Percentiles rank a stretch among this genome's conserved stretches.
These are phyloP conservation scores for Papilio xuthus DNA, from an alignment of 1,140 invertebrate species.

Conservation along the genomic window DNA sequence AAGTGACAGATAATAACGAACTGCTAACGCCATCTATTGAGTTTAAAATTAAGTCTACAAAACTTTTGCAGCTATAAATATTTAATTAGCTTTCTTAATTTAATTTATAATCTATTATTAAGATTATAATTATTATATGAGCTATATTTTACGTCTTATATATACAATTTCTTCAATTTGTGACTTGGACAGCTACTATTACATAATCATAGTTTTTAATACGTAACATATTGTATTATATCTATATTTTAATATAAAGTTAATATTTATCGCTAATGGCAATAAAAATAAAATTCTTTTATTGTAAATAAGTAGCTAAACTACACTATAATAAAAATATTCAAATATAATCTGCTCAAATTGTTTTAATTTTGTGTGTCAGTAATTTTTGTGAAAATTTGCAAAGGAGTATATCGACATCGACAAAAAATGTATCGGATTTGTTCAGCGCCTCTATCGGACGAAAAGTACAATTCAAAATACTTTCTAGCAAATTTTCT, in stretches of 20 bases:
- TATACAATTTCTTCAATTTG: slow-evolving; percentile 6
- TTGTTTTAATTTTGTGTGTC: too few relatives aligned
- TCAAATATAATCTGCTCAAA: too few relatives aligned
- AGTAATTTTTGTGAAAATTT: too few relatives aligned
- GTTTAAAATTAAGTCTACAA: not conserved
- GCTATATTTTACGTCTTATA: not conserved
- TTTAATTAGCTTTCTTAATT: not conserved
- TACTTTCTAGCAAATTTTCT: too few relatives aligned
- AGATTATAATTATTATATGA: not conserved
- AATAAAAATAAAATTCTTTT: not conserved
- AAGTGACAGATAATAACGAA: not conserved
- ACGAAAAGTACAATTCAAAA: too few relatives aligned
- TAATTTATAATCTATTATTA: not conserved
- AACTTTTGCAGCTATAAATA: not conserved
- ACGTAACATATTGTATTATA: slow-evolving; percentile 2
- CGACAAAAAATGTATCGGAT: too few relatives aligned
- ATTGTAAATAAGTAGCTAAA: too few relatives aligned
- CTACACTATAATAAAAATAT: too few relatives aligned
- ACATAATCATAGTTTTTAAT: not conserved
- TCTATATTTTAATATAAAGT: slow-evolving; percentile 4
- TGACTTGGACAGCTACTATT: slow-evolving; percentile 25
- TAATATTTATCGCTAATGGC: not conserved
- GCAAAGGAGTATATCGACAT: too few relatives aligned
- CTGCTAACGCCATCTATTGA: too few relatives aligned
- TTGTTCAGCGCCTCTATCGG: too few relatives aligned